Conservation (phyloP, 2,797 vertebrate genomes). For the Peromyscus attwateri region DNA sequence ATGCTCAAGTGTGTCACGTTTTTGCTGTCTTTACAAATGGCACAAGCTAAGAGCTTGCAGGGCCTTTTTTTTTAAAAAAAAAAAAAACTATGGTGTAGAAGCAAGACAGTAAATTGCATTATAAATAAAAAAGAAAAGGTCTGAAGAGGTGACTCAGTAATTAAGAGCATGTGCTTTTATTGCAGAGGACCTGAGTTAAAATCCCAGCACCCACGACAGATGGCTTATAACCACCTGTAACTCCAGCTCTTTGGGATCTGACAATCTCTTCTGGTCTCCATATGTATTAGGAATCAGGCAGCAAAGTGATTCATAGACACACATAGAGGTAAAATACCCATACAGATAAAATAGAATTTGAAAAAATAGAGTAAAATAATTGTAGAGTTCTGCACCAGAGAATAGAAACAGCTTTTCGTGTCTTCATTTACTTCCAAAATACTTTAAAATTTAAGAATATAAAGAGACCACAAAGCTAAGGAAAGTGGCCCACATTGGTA, state of each 20-base stretch:
- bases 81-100: slow-evolving; percentile 76
- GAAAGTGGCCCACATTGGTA: background rate
- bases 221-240: background rate
- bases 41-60: slow-evolving; percentile 84
- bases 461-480: background rate
- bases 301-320: background rate
- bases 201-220: background rate
- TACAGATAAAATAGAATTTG: background rate
- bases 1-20: slow-evolving; percentile 83
- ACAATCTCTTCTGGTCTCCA: background rate
- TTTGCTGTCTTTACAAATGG: slow-evolving; percentile 88
- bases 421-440: slow-evolving; percentile 46
- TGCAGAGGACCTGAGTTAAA: background rate
- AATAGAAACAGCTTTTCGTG: slow-evolving; percentile 11
- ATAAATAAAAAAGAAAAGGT: slow-evolving; percentile 62
- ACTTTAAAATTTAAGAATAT: slow-evolving; percentile 3
- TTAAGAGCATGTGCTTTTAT: background rate
- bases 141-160: background rate
- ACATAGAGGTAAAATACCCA: background rate
- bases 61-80: slow-evolving; percentile 73
- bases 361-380: background rate
- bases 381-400: background rate
- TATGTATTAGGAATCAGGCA: background rate
- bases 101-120: slow-evolving; percentile 76
- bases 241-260: background rate